Evolutionary conservation across 1,140 invertebrate genomes (phyloP).

Genomic region (Zaprionus davidi): DNA sequence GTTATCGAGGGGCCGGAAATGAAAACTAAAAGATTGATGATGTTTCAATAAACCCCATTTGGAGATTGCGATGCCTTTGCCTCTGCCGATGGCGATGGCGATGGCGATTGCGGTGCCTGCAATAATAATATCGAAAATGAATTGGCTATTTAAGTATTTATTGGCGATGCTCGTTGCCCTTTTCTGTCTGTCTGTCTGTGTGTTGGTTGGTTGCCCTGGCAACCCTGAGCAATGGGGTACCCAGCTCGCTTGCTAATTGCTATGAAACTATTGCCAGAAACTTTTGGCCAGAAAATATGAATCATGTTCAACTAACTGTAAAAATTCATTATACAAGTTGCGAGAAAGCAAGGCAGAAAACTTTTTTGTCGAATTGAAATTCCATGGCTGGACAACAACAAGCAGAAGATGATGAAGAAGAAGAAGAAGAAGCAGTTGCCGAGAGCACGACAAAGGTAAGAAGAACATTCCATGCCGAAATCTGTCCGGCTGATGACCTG

Average conservation of each 20-base stretch:
- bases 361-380: conserved; percentile 67
- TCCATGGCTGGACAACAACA: conserved; percentile 31
- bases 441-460: conserved; percentile 7
- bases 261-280: conserved; percentile 37
- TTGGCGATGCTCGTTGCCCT: background rate
- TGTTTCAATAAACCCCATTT: conserved; percentile 56
- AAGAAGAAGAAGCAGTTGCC: background rate
- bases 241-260: conserved; percentile 33
- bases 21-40: conserved; percentile 42
- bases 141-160: conserved; percentile 50
- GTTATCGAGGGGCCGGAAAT: background rate
- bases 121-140: conserved; percentile 75
- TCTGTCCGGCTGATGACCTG: conserved; percentile 18
- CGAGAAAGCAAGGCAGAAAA: conserved; percentile 4
- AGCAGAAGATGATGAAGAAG: background rate
- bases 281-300: conserved; percentile 42
- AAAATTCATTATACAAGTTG: conserved; percentile 66
- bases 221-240: background rate
- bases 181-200: background rate
- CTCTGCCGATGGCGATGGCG: background rate
- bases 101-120: conserved; percentile 52
- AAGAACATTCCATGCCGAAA: conserved; percentile 15
- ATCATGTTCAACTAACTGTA: conserved; percentile 63
- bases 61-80: conserved; percentile 34
- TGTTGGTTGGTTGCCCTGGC: conserved; percentile 13